Evolutionary conservation across 2,113 vertebrate genomes (phyloP).

Genomic region (Saiga tatarica): DNA sequence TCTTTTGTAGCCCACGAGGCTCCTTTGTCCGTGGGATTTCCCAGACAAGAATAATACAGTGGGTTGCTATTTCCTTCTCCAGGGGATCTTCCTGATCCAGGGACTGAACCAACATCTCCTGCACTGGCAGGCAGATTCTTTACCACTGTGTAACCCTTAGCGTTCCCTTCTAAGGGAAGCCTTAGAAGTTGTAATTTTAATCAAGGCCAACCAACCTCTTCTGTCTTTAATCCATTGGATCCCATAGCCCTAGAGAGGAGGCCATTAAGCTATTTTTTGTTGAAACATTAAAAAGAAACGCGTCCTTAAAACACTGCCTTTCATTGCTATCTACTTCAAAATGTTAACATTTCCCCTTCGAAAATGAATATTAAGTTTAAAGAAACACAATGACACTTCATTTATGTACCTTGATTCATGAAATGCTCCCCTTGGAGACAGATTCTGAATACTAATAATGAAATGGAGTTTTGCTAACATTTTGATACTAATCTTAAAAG

Average conservation of each 20-base stretch:
- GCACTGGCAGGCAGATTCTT: neutral
- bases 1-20: neutral
- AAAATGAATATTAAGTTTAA: constrained; percentile 27
- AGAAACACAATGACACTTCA: neutral
- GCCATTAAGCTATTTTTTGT: neutral
- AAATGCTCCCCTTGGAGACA: neutral
- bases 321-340: constrained; percentile 5
- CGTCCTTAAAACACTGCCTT: neutral
- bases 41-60: neutral
- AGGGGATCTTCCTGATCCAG: neutral
- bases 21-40: neutral
- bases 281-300: constrained; percentile 21
- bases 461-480: neutral
- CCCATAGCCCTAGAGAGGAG: neutral
- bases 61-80: neutral
- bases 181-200: neutral
- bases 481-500: constrained; percentile 8
- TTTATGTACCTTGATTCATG: constrained; percentile 21
- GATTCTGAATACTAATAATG: constrained; percentile 20
- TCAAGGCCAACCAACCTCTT: neutral
- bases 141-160: neutral
- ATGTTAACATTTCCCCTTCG: neutral
- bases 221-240: neutral
- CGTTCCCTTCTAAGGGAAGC: neutral
- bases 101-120: neutral